phyloP scores from a whole-genome alignment of 1,140 invertebrate species.

The Drosophila biarmipes region DNA sequence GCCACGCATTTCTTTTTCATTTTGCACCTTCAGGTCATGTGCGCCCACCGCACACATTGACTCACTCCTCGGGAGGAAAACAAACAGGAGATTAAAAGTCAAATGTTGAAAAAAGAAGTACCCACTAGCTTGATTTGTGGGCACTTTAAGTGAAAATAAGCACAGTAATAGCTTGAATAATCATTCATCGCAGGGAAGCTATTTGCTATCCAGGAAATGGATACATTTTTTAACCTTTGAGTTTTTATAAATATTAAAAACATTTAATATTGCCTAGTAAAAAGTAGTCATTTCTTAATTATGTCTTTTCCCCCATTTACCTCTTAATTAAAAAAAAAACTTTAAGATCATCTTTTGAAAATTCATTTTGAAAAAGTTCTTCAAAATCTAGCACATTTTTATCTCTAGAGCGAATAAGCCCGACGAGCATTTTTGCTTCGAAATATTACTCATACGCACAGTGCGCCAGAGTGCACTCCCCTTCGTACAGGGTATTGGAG shows the following conservation, averaged over 20 bases:
- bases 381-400: no score
- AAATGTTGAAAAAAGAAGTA: constrained; percentile 8
- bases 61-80: constrained; percentile 8
- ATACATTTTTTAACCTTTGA: no score
- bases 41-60: constrained; percentile 15
- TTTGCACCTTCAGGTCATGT: constrained; percentile 53
- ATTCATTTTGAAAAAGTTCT: no score
- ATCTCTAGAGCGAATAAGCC: no score
- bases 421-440: background rate
- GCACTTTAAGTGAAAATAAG: background rate
- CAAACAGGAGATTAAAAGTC: constrained; percentile 2
- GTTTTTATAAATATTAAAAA: no score
- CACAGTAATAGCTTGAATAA: background rate
- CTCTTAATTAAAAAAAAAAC: no score
- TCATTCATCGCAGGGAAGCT: no score
- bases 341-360: no score
- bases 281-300: no score
- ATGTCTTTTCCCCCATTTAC: no score
- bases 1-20: constrained; percentile 43
- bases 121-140: background rate
- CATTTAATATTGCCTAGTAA: no score
- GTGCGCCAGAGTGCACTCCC: background rate
- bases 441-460: constrained; percentile 2
- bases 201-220: no score
- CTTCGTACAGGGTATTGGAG: constrained; percentile 14